phyloP scores from a whole-genome alignment of 2,888 invertebrate species.

The Cryptocephalus moraei region DNA sequence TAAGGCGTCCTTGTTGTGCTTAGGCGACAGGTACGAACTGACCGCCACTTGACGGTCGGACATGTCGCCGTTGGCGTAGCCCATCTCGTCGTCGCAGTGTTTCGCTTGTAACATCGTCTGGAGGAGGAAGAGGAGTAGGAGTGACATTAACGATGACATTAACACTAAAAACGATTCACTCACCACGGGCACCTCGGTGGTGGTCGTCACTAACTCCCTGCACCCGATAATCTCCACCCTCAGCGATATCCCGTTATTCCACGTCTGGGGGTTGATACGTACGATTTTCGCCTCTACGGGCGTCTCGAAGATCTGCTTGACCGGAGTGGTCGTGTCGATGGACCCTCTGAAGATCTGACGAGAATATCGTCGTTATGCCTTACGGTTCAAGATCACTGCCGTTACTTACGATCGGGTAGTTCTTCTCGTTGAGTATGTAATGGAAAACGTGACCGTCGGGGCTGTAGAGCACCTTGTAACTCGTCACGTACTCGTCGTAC shows the following conservation, averaged over 20 bases:
- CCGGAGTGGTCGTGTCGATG: constrained; percentile 45
- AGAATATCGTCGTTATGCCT: neutral
- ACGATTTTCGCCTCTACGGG: constrained; percentile 69
- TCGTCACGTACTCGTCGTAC: constrained; percentile 64
- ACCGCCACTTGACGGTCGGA: constrained; percentile 55
- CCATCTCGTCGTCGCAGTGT: constrained; percentile 61
- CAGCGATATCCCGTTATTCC: constrained; percentile 56
- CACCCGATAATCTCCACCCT: constrained; percentile 71
- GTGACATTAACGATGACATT: neutral
- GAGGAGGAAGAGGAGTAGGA: constrained; percentile 2
- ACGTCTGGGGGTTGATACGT: constrained; percentile 62
- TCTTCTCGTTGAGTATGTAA: constrained; percentile 41
- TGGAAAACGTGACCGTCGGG: constrained; percentile 42
- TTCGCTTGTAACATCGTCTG: constrained; percentile 7
- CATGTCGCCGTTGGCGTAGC: constrained; percentile 53
- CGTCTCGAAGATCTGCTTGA: constrained; percentile 53
- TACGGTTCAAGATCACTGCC: neutral
- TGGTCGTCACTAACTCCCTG: constrained; percentile 24
- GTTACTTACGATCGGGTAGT: constrained; percentile 41
- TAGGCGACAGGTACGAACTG: constrained; percentile 44
- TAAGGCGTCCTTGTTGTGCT: constrained; percentile 37
- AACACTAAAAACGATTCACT: neutral
- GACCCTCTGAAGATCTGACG: constrained; percentile 65
- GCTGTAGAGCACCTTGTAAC: constrained; percentile 63
- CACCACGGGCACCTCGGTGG: constrained; percentile 1